Conservation (phyloP, 2,888 invertebrate species). For the Mongoloraphidia duomilia region DNA sequence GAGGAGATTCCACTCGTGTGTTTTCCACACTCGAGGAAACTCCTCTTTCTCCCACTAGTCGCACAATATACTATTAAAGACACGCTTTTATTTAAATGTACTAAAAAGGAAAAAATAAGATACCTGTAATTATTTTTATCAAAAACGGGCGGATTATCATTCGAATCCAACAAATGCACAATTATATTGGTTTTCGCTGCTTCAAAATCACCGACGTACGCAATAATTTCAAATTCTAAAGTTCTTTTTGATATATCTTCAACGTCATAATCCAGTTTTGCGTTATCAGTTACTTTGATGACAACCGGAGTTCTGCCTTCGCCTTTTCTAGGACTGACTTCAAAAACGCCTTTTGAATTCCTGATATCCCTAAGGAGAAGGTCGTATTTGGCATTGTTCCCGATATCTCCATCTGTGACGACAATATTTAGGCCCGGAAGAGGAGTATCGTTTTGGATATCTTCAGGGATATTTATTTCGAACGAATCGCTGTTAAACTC, state of each 20-base stretch:
- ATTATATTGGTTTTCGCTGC: slow-evolving; percentile 44
- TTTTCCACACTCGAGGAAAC: too few relatives aligned
- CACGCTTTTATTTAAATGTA: too few relatives aligned
- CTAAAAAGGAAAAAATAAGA: too few relatives aligned
- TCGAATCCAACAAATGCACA: slow-evolving; percentile 55
- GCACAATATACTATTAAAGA: too few relatives aligned
- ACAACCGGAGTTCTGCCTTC: slow-evolving; percentile 62
- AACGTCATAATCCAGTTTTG: slow-evolving; percentile 56
- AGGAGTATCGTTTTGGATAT: slow-evolving; percentile 53
- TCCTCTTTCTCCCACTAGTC: too few relatives aligned
- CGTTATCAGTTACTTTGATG: slow-evolving; percentile 50
- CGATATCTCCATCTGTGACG: slow-evolving; percentile 58
- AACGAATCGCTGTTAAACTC: slow-evolving; percentile 51
- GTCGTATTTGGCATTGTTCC: slow-evolving; percentile 56
- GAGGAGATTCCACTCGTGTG: too few relatives aligned
- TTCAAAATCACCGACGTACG: slow-evolving; percentile 38
- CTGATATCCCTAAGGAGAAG: slow-evolving; percentile 43
- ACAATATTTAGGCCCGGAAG: slow-evolving; percentile 58
- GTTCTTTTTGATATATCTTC: slow-evolving; percentile 39
- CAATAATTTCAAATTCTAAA: slow-evolving; percentile 53
- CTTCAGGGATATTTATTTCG: slow-evolving; percentile 59
- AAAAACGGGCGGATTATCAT: slow-evolving; percentile 66
- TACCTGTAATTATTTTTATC: slow-evolving; percentile 37
- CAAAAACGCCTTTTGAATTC: slow-evolving; percentile 43
- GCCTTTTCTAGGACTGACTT: slow-evolving; percentile 49